These are phyloP conservation scores for Diarsia brunnea DNA, from an alignment of 2,888 invertebrate species.

Conservation along the genomic window DNA sequence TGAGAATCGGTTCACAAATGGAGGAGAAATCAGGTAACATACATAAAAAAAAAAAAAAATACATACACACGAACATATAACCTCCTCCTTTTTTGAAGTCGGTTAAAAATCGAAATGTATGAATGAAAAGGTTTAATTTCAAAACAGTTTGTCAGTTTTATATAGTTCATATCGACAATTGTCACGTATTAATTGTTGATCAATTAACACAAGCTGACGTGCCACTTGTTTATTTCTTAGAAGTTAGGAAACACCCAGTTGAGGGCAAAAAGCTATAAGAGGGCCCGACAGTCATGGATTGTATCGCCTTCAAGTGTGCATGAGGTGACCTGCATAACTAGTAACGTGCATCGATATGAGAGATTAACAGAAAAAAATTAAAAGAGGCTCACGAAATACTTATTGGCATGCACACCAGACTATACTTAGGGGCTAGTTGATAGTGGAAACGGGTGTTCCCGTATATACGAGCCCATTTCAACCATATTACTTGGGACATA, in stretches of 20 bases:
- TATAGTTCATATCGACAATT: slow-evolving; percentile 26
- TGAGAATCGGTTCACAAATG: too few relatives aligned
- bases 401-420: background rate
- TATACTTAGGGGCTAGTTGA: too few relatives aligned
- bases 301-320: slow-evolving; percentile 3
- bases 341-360: background rate
- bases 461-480: too few relatives aligned
- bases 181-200: slow-evolving; percentile 11
- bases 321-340: slow-evolving; percentile 2
- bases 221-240: slow-evolving; percentile 40
- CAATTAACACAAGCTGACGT: slow-evolving; percentile 26
- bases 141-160: background rate
- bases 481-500: too few relatives aligned
- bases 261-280: background rate
- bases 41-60: too few relatives aligned
- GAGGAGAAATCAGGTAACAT: too few relatives aligned
- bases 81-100: too few relatives aligned
- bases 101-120: background rate
- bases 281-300: background rate
- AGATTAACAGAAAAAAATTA: background rate
- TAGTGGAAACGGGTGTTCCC: too few relatives aligned
- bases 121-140: background rate
- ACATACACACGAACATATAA: too few relatives aligned
- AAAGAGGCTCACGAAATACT: background rate
- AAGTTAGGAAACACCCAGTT: slow-evolving; percentile 41